Evolutionary conservation across 2,888 invertebrate species (phyloP).

Genomic region (Perithous albicinctus): DNA sequence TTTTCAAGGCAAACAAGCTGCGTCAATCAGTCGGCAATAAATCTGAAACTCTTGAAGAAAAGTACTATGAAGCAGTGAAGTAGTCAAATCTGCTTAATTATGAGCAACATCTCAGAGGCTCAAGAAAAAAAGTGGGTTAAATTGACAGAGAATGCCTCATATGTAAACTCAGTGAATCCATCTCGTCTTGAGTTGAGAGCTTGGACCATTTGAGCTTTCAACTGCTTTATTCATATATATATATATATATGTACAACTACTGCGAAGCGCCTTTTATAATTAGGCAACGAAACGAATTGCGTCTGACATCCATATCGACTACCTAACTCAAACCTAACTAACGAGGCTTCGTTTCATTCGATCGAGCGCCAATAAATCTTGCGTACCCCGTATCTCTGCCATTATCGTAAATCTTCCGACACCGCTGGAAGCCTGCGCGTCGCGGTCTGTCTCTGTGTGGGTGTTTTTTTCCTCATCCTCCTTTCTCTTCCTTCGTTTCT

Average conservation of each 20-base stretch:
- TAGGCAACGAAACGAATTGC: constrained; percentile 83
- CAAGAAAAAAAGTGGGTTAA: too few species aligned
- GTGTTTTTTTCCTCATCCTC: constrained; percentile 40
- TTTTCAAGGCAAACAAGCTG: too few species aligned
- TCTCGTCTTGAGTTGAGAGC: constrained; percentile 22
- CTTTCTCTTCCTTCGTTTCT: constrained; percentile 28
- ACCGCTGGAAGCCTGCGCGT: constrained; percentile 74
- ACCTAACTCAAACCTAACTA: constrained; percentile 82
- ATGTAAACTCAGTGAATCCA: neutral
- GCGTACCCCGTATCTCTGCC: constrained; percentile 79
- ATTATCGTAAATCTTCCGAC: constrained; percentile 82
- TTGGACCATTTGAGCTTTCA: constrained; percentile 1
- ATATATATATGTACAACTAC: constrained; percentile 49
- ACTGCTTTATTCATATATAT: neutral
- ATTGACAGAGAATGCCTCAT: too few species aligned
- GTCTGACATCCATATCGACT: constrained; percentile 82
- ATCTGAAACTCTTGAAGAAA: too few species aligned
- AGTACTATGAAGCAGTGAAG: too few species aligned
- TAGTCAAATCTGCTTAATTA: too few species aligned
- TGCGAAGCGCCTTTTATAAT: constrained; percentile 81
- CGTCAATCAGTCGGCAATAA: too few species aligned
- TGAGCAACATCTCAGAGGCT: too few species aligned
- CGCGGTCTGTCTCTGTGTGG: constrained; percentile 61
- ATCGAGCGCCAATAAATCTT: constrained; percentile 81
- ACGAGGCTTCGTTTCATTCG: constrained; percentile 82